Conservation (phyloP, 2,797 vertebrate species). For the Sarcoramphus papa region DNA sequence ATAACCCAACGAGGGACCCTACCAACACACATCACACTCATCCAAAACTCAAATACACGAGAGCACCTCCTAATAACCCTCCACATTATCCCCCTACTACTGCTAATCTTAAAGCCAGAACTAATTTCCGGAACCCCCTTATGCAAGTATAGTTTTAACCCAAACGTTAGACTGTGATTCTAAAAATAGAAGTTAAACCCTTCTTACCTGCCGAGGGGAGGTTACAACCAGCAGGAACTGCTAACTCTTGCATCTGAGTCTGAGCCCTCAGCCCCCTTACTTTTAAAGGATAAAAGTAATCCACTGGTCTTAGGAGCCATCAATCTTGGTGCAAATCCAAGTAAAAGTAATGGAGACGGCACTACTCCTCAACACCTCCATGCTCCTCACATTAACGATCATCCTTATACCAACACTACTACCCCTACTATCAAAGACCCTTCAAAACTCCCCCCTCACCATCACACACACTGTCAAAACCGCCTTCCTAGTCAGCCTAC, state of each 20-base stretch:
- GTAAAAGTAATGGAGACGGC: constrained; percentile 7
- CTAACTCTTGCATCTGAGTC: background rate
- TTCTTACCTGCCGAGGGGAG: background rate
- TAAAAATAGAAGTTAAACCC: background rate
- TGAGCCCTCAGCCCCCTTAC: background rate
- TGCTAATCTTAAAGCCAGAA: fast-evolving
- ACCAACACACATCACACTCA: fast-evolving
- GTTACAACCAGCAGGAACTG: background rate
- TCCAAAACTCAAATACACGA: fast-evolving
- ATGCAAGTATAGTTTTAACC: background rate
- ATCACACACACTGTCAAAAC: fast-evolving
- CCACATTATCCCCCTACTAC: fast-evolving
- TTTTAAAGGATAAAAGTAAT: background rate
- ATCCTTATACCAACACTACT: fast-evolving
- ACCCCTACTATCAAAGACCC: fast-evolving
- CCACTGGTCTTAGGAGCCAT: background rate
- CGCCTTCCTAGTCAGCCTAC: fast-evolving
- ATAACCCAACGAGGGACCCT: fast-evolving
- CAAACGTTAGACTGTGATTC: background rate
- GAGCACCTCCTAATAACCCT: fast-evolving
- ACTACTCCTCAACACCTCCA: background rate
- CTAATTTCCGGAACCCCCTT: fast-evolving
- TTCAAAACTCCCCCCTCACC: fast-evolving
- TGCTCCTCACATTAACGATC: fast-evolving
- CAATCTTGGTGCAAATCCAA: constrained; percentile 41